These are phyloP conservation scores for Taxidea taxus DNA, from an alignment of 2,113 vertebrate species.

Conservation along the genomic window DNA sequence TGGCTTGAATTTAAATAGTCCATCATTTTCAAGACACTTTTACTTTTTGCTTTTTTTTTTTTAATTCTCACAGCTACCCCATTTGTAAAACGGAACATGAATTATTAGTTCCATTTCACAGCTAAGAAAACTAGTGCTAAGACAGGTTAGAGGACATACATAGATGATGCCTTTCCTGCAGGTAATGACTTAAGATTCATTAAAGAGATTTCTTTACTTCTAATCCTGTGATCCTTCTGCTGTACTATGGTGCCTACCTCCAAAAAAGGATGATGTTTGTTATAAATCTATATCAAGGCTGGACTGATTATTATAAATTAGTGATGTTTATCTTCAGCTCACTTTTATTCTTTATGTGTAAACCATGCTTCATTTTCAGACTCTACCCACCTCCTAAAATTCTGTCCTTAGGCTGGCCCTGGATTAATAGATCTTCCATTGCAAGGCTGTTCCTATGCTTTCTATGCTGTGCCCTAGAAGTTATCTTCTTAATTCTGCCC, in stretches of 20 bases:
- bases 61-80: background rate
- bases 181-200: background rate
- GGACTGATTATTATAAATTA: background rate
- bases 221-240: background rate
- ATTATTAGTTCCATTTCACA: background rate
- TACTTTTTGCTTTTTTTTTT: background rate
- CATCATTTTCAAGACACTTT: background rate
- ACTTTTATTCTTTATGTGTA: background rate
- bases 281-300: background rate
- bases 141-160: background rate
- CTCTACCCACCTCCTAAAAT: background rate
- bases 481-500: background rate
- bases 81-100: background rate
- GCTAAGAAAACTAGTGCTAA: background rate
- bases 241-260: background rate
- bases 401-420: background rate
- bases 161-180: background rate
- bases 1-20: background rate
- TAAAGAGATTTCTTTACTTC: background rate
- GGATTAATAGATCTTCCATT: background rate
- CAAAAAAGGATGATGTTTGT: background rate
- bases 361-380: background rate
- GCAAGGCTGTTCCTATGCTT: background rate
- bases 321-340: background rate
- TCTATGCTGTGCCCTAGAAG: background rate